Evolutionary conservation across 2,113 vertebrate genomes (phyloP).

Genomic region (Marcusenius ussheri): DNA sequence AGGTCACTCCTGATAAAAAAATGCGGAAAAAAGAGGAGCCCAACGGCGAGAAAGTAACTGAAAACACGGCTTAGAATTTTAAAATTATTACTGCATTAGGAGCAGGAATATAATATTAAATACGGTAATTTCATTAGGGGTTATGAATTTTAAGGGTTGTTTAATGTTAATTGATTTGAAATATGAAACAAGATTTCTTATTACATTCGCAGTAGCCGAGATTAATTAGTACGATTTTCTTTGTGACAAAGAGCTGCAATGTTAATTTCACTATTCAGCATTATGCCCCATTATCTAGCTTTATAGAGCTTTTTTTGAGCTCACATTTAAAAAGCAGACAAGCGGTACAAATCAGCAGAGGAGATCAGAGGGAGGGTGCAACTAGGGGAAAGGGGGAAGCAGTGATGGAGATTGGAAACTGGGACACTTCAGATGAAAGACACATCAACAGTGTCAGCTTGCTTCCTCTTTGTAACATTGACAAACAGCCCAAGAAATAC

Average conservation of each 20-base stretch:
- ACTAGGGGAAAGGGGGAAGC: background rate
- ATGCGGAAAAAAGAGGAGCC: background rate
- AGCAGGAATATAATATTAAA: background rate
- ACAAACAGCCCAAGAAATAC: background rate
- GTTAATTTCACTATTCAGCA: background rate
- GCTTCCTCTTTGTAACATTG: background rate
- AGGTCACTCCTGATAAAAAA: background rate
- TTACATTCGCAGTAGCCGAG: background rate
- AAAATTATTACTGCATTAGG: background rate
- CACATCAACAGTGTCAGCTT: background rate
- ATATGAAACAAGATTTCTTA: background rate
- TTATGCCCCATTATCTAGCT: background rate
- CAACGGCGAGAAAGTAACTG: background rate
- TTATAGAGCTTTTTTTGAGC: background rate
- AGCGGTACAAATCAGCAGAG: background rate
- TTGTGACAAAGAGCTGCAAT: background rate
- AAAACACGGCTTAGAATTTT: background rate
- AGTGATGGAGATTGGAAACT: background rate
- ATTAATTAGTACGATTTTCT: background rate
- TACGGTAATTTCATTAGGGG: background rate
- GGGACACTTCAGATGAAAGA: background rate
- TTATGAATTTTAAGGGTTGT: background rate
- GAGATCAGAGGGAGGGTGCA: background rate
- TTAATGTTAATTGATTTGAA: constrained; percentile 1
- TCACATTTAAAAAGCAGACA: background rate